Evolutionary conservation across 2,113 vertebrate species (phyloP).

Genomic region (Eonycteris spelaea): DNA sequence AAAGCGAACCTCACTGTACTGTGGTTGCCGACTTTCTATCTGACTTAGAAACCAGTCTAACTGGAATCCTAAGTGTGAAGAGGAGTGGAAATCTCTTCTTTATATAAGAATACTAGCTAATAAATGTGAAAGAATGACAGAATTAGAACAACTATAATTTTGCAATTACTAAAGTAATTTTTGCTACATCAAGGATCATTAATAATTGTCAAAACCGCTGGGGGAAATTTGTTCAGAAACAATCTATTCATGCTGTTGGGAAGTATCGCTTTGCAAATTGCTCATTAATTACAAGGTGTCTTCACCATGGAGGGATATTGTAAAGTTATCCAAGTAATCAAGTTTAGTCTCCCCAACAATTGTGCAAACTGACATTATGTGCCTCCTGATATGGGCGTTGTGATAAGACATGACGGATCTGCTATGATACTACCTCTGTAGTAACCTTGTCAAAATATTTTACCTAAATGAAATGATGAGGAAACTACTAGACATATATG

Average conservation of each 20-base stretch:
- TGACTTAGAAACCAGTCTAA: background rate
- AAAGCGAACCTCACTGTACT: background rate
- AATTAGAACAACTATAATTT: slow-evolving; percentile 18
- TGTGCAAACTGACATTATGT: background rate
- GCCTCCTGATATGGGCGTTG: background rate
- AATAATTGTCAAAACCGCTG: background rate
- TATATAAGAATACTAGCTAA: background rate
- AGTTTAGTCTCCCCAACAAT: background rate
- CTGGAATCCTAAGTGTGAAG: background rate
- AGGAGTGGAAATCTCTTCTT: background rate
- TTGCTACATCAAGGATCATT: background rate
- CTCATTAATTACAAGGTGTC: background rate
- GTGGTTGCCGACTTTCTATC: background rate
- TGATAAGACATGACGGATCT: background rate
- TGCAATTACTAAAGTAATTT: background rate
- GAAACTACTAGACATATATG: background rate
- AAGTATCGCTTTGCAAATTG: background rate
- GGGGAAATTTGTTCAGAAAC: background rate
- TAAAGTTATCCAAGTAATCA: background rate
- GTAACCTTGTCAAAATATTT: background rate
- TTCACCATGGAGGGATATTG: background rate
- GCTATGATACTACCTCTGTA: background rate
- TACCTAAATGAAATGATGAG: background rate
- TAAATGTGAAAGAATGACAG: background rate
- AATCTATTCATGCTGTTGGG: background rate